These are phyloP conservation scores for Aleiodes leptofemur DNA, from an alignment of 2,888 invertebrate species.

Conservation along the genomic window DNA sequence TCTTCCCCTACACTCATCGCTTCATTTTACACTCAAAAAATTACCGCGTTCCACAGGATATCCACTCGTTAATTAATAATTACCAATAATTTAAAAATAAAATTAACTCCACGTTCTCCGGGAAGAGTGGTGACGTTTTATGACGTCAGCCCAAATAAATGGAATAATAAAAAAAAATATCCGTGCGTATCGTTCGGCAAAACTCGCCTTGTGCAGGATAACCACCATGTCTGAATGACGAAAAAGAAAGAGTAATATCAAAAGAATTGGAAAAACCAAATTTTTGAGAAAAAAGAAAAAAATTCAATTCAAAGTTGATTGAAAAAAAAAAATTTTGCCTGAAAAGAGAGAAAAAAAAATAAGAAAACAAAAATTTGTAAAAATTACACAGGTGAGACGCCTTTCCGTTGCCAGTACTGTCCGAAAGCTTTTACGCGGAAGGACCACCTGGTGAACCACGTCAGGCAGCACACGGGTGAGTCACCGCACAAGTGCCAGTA, in stretches of 20 bases:
- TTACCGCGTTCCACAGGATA: slow-evolving; percentile 1
- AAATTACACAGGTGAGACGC: slow-evolving; percentile 79
- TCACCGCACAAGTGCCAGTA: slow-evolving; percentile 86
- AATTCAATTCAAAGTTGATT: slow-evolving; percentile 47
- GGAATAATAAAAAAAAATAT: slow-evolving; percentile 45
- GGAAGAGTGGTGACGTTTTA: slow-evolving; percentile 2
- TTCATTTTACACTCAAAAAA: not conserved
- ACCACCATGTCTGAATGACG: slow-evolving; percentile 61
- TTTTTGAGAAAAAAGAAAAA: slow-evolving; percentile 41
- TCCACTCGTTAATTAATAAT: too few species aligned
- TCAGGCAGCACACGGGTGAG: slow-evolving; percentile 86
- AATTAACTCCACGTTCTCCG: not conserved
- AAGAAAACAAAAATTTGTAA: slow-evolving; percentile 42
- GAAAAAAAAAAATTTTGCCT: slow-evolving; percentile 40
- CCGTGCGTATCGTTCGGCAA: slow-evolving; percentile 61
- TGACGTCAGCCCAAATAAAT: slow-evolving; percentile 18
- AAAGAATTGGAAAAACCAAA: slow-evolving; percentile 19
- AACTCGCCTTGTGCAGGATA: slow-evolving; percentile 66
- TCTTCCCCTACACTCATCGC: not conserved
- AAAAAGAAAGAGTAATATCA: slow-evolving; percentile 44
- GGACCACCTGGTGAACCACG: slow-evolving; percentile 87
- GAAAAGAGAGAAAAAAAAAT: slow-evolving; percentile 1
- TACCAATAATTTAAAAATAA: too few species aligned
- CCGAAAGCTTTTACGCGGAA: slow-evolving; percentile 91
- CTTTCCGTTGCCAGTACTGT: slow-evolving; percentile 89